Evolutionary conservation across 2,888 invertebrate species (phyloP).

Genomic region (Lydus trimaculatus): DNA sequence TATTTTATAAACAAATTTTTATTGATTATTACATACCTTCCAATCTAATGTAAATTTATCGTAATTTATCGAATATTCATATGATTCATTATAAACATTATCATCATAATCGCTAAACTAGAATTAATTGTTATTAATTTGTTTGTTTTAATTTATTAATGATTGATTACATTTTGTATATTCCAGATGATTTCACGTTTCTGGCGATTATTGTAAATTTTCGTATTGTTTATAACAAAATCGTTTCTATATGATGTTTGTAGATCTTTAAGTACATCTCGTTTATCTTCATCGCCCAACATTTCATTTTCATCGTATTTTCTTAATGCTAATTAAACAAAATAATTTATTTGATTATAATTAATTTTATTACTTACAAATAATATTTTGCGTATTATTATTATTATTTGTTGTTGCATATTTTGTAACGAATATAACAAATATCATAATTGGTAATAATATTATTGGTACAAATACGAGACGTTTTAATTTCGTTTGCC

Average conservation of each 20-base stretch:
- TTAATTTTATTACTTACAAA: constrained; percentile 18
- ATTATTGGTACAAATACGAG: constrained; percentile 59
- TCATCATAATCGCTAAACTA: constrained; percentile 24
- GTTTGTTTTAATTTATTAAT: background rate
- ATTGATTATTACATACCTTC: constrained; percentile 23
- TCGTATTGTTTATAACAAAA: constrained; percentile 47
- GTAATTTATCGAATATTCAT: constrained; percentile 15
- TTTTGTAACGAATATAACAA: constrained; percentile 42
- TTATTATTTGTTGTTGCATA: constrained; percentile 22
- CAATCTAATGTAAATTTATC: constrained; percentile 17
- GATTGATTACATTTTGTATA: constrained; percentile 18
- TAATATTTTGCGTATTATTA: constrained; percentile 18
- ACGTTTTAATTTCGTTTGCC: constrained; percentile 58
- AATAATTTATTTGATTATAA: background rate
- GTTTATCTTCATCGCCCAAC: constrained; percentile 43
- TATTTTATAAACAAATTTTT: background rate
- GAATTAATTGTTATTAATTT: constrained; percentile 2
- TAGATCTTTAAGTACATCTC: constrained; percentile 42
- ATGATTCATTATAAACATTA: constrained; percentile 13
- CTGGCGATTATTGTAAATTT: constrained; percentile 47
- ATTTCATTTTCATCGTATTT: constrained; percentile 43
- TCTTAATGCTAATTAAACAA: constrained; percentile 16
- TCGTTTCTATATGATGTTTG: constrained; percentile 46
- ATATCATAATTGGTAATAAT: constrained; percentile 54
- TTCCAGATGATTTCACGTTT: constrained; percentile 25